Evolutionary conservation across 2,888 invertebrate species (phyloP).

Genomic region (Cacoxenus indagator): DNA sequence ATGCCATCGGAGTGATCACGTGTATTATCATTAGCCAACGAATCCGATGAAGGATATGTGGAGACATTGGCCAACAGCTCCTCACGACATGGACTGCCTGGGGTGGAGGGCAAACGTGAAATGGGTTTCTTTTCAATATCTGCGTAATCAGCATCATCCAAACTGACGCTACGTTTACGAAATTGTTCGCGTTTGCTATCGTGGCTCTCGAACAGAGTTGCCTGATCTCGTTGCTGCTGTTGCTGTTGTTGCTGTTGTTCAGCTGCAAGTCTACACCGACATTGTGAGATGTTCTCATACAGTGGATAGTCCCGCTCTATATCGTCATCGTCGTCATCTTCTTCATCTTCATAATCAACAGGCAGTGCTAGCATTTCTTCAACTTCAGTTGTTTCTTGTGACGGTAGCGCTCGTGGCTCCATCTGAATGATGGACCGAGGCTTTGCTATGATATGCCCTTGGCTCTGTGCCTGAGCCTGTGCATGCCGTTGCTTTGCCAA

Average conservation of each 20-base stretch:
- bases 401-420: constrained; percentile 31
- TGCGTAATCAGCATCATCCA: constrained; percentile 73
- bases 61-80: constrained; percentile 76
- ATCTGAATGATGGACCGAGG: constrained; percentile 27
- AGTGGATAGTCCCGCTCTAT: constrained; percentile 51
- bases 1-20: constrained; percentile 88
- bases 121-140: constrained; percentile 59
- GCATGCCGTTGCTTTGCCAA: constrained; percentile 74
- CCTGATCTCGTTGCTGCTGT: constrained; percentile 71
- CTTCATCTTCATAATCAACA: constrained; percentile 35
- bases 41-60: constrained; percentile 85
- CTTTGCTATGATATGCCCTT: constrained; percentile 26
- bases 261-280: constrained; percentile 38
- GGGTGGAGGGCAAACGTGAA: constrained; percentile 74
- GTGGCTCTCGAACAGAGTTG: background rate
- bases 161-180: constrained; percentile 81
- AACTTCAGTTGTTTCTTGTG: constrained; percentile 26
- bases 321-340: constrained; percentile 32
- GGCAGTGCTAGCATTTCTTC: constrained; percentile 15
- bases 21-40: constrained; percentile 82
- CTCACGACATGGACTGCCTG: constrained; percentile 75
- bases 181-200: constrained; percentile 76
- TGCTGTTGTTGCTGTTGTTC: constrained; percentile 71
- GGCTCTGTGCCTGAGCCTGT: constrained; percentile 50
- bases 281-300: constrained; percentile 62